Base-by-base conservation (phyloP, 2,888 invertebrate genomes). In the Eustalomyia histrio region DNA sequence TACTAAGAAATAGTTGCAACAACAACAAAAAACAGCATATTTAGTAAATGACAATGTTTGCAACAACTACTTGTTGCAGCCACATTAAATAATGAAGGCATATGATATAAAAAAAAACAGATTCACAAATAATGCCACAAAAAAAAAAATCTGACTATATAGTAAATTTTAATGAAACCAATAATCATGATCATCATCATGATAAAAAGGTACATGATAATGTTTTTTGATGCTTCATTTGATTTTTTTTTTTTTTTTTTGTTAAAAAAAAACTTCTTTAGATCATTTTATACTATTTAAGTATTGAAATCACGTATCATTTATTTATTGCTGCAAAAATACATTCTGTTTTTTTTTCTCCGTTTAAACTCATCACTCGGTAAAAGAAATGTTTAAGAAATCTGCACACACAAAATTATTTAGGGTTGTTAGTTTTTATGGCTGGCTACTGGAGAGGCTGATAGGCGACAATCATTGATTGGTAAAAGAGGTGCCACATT, bases 221-320 rank as follows among this genome's bases (percentile, higher is more conserved):
- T 69, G 65, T 69, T 79, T 74, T 80, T 69, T 61, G 24, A 50
- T 58, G 68, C 61, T 74, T 53, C 50, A 73, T 63, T 21, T 18
- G 61, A 63, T 52, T 53, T 67, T 60, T 47, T 47, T 24, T 43
- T n/a, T 61, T 43, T 14, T 61, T 16, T 57, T 52, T 35, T 35
- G 2, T 35, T n/a, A n/a, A n/a, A n/a, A n/a, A n/a, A 2, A 10
- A n/a, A 14, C 53, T 74, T 74, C 61, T 60, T 55, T 65, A 47
- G 43, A 47, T 52, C 58, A 60, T 63, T 65, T 57, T 52, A 65
- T 86, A 87, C 86, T 89, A 89, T 89, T 90, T 90, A 89, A 88
- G 88, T 89, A 90, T 90, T 90, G 87, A 90, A 90, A 89, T 89
- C 90, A 90, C 90, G 90, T 90, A 89, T 89, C 90, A 90, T 90